phyloP scores from a whole-genome alignment of 2,888 invertebrate species.

The Agrochola lota region DNA sequence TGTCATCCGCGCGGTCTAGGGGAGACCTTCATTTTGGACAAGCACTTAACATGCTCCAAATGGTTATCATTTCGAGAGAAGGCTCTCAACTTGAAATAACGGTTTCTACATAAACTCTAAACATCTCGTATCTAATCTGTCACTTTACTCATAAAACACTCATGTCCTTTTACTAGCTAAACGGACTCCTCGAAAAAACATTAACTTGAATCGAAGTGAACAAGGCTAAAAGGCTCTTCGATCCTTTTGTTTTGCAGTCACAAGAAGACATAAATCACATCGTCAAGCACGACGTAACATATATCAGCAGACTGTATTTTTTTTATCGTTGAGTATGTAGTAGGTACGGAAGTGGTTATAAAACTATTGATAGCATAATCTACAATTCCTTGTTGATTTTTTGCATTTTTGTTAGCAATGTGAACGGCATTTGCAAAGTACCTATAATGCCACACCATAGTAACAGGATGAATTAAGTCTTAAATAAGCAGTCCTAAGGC shows the following conservation, averaged over 20 bases:
- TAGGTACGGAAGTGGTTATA: slow-evolving; percentile 17
- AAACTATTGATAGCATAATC: slow-evolving; percentile 7
- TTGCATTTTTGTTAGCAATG: neutral
- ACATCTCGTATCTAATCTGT: slow-evolving; percentile 15
- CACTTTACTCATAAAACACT: slow-evolving; percentile 14
- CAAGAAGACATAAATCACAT: neutral
- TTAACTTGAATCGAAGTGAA: slow-evolving; percentile 21
- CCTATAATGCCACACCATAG: neutral
- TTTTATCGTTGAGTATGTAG: neutral
- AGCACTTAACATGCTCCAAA: slow-evolving; percentile 3
- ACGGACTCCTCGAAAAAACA: slow-evolving; percentile 21
- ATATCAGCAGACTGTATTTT: neutral
- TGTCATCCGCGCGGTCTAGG: neutral
- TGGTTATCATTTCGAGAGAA: slow-evolving; percentile 23
- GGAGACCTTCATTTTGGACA: slow-evolving; percentile 18
- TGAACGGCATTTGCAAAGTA: neutral
- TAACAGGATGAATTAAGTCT: neutral
- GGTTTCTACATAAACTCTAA: neutral
- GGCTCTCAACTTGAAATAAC: neutral
- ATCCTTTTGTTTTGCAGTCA: slow-evolving; percentile 9
- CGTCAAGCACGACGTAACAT: neutral
- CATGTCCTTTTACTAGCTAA: slow-evolving; percentile 2
- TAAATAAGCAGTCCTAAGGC: no score
- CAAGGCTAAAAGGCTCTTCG: neutral
- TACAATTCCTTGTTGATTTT: slow-evolving; percentile 3